These are phyloP conservation scores for Anthopleura sola DNA, from an alignment of 64 coral and sea anemone species.

Conservation along the genomic window DNA sequence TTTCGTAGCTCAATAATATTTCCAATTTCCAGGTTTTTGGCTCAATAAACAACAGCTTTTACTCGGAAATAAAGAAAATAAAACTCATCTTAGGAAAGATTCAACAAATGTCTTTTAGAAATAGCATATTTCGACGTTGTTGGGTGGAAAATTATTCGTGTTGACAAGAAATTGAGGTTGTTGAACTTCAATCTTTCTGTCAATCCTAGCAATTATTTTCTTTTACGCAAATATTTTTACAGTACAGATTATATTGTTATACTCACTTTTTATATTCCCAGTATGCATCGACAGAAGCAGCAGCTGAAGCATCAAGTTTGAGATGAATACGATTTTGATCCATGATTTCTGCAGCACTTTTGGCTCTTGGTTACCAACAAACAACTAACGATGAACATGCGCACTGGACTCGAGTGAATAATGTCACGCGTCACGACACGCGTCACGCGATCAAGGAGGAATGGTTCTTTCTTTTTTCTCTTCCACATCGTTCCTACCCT, in stretches of 20 bases:
- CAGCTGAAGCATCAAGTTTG: constrained; percentile 68
- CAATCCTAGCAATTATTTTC: too few species aligned
- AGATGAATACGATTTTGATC: constrained; percentile 74
- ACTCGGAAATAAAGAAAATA: too few species aligned
- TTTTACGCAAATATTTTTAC: not conserved
- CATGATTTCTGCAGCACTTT: constrained; percentile 17
- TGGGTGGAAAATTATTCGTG: too few species aligned
- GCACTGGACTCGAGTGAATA: not conserved
- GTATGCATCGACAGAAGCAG: constrained; percentile 79
- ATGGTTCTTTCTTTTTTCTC: too few species aligned
- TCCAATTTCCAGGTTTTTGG: too few species aligned
- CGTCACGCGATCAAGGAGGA: not conserved
- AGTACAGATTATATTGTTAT: not conserved
- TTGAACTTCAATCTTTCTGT: too few species aligned
- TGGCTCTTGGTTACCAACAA: not conserved
- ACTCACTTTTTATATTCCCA: constrained; percentile 83
- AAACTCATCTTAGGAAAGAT: too few species aligned
- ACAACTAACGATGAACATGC: not conserved
- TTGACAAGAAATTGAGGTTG: too few species aligned
- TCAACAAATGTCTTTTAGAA: too few species aligned
- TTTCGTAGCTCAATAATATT: too few species aligned
- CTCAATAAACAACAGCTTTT: too few species aligned
- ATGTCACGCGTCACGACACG: not conserved
- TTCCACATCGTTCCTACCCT: not conserved
- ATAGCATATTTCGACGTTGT: too few species aligned